These are phyloP conservation scores for Austrofundulus limnaeus DNA, from an alignment of 2,113 vertebrate genomes.

Conservation along the genomic window DNA sequence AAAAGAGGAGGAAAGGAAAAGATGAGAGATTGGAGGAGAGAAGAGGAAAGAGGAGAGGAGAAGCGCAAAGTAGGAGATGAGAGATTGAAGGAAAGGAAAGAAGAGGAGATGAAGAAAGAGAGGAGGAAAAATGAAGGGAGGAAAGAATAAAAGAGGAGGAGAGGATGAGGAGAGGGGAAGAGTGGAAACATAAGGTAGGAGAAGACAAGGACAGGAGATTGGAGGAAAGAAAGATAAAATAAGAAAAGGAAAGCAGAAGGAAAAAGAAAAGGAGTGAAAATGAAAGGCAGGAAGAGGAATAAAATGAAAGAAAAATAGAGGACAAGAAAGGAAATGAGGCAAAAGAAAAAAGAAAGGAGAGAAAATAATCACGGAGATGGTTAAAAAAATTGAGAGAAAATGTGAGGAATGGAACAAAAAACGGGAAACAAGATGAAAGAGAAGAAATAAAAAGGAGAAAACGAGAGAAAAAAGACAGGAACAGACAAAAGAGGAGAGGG, in stretches of 20 bases:
- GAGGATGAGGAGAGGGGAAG: background rate
- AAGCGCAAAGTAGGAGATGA: background rate
- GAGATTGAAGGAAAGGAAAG: too few species aligned
- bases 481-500: background rate
- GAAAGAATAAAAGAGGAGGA: background rate
- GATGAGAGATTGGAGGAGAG: too few species aligned
- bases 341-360: background rate
- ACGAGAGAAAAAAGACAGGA: background rate
- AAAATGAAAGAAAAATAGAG: constrained; percentile 4
- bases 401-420: background rate
- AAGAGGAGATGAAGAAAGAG: background rate
- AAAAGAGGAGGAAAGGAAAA: background rate
- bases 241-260: background rate
- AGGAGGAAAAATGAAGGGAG: background rate
- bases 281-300: background rate
- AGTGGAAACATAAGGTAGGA: background rate
- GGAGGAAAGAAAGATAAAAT: background rate
- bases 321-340: background rate
- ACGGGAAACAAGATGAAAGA: background rate
- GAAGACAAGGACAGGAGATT: too few species aligned
- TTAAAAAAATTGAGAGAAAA: background rate
- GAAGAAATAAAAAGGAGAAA: background rate
- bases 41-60: constrained; percentile 4
- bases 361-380: too few species aligned
- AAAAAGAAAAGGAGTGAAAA: background rate